phyloP scores from a whole-genome alignment of 1,140 invertebrate genomes.

The Tetranychus urticae region DNA sequence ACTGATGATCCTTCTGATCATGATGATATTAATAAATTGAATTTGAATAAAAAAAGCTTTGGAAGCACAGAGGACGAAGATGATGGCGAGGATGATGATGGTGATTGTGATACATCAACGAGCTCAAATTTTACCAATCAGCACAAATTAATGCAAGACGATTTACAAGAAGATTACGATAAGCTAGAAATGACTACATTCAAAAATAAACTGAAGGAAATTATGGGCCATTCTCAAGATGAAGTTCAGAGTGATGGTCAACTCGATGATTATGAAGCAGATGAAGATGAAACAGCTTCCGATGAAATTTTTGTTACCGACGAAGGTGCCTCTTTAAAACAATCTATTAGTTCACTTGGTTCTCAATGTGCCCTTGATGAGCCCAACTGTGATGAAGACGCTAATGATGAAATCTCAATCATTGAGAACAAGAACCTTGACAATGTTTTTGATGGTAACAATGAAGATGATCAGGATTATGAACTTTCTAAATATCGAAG shows the following conservation, averaged over 20 bases:
- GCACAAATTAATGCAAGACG: no score
- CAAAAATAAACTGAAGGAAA: not conserved
- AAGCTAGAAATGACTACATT: not conserved
- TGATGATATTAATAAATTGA: not conserved
- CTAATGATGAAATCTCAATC: no score
- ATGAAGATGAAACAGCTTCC: not conserved
- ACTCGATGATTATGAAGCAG: not conserved
- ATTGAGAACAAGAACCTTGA: no score
- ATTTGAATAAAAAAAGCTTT: no score
- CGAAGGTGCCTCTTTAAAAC: not conserved
- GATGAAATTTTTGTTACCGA: not conserved
- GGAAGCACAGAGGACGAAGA: no score
- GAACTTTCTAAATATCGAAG: no score
- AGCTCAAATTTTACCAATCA: no score
- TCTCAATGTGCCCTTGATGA: no score
- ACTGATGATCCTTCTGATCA: slow-evolving; percentile 11
- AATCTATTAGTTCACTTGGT: not conserved
- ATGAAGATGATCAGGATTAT: no score
- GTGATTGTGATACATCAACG: no score
- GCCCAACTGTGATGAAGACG: not conserved
- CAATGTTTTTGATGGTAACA: not conserved
- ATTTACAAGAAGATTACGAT: not conserved
- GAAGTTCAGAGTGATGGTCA: not conserved
- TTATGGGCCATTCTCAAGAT: not conserved
- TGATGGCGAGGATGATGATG: no score